A percentile compares a stretch with the other conserved stretches of the same genome.
phyloP scores from a whole-genome alignment of 2,888 invertebrate genomes.

The Morpho achilles region DNA sequence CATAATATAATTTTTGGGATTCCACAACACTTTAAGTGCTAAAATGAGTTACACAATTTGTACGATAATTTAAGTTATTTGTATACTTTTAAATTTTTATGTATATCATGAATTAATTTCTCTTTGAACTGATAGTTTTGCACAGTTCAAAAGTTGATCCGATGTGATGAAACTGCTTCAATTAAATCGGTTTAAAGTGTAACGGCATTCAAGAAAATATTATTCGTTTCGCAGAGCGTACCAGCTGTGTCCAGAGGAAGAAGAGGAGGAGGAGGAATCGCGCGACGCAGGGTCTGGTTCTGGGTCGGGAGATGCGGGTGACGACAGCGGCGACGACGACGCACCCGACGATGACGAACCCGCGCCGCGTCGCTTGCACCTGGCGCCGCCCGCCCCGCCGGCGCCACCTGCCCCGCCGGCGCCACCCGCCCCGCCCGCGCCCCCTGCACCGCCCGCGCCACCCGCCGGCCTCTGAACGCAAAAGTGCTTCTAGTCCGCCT shows the following conservation, averaged over 20 bases:
- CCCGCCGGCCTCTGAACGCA: slow-evolving; percentile 35
- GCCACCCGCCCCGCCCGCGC: slow-evolving; percentile 31
- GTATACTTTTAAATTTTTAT: too few relatives aligned
- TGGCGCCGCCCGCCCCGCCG: slow-evolving; percentile 35
- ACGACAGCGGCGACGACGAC: slow-evolving; percentile 37
- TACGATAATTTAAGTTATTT: too few relatives aligned
- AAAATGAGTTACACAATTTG: too few relatives aligned
- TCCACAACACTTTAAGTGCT: too few relatives aligned
- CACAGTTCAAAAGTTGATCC: too few relatives aligned
- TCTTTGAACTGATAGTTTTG: too few relatives aligned
- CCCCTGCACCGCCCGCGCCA: slow-evolving; percentile 32
- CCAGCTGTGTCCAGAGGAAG: slow-evolving; percentile 70
- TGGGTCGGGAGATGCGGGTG: slow-evolving; percentile 45
- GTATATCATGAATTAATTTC: too few relatives aligned
- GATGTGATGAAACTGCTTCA: too few relatives aligned
- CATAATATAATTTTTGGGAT: not conserved
- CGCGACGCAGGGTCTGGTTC: slow-evolving; percentile 51
- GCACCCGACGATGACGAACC: slow-evolving; percentile 44
- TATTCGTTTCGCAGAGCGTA: slow-evolving; percentile 49
- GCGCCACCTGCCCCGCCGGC: slow-evolving; percentile 30
- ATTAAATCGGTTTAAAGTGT: too few relatives aligned
- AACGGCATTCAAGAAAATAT: not conserved
- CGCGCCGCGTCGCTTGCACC: slow-evolving; percentile 28
- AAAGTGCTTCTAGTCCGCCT: slow-evolving; percentile 26
- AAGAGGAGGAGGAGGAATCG: slow-evolving; percentile 67